Evolutionary conservation across 2,888 invertebrate species (phyloP).

Genomic region (Patella depressa): DNA sequence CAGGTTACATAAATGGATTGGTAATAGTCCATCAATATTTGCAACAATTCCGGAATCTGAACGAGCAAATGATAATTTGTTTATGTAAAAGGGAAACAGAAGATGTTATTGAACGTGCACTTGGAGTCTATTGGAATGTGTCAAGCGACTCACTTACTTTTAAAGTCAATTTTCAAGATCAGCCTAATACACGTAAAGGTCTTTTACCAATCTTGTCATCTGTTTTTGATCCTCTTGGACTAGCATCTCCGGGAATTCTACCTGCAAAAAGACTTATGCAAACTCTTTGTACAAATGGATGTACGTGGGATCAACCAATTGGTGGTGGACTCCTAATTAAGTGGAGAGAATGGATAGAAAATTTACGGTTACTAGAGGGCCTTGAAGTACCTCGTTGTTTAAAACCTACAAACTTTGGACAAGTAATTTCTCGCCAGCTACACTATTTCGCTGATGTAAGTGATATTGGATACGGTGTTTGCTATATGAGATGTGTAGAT

Average conservation of each 20-base stretch:
- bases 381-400: slow-evolving; percentile 7
- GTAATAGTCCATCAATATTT: slow-evolving; percentile 20
- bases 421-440: neutral
- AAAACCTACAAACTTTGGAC: neutral
- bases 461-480: neutral
- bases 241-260: slow-evolving; percentile 16
- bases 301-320: neutral
- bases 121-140: slow-evolving; percentile 28
- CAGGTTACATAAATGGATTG: slow-evolving; percentile 23
- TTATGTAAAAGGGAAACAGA: slow-evolving; percentile 17
- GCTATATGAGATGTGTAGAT: neutral
- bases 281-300: neutral
- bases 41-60: slow-evolving; percentile 21
- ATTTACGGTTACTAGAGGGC: slow-evolving; percentile 4
- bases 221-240: slow-evolving; percentile 19
- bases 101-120: slow-evolving; percentile 15
- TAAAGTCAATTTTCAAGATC: neutral
- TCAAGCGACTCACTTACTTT: slow-evolving; percentile 13
- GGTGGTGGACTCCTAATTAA: neutral
- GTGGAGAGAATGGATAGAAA: slow-evolving; percentile 4
- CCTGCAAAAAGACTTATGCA: neutral
- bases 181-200: neutral
- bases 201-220: slow-evolving; percentile 18
- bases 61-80: neutral
- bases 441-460: neutral